A percentile compares a stretch with the other conserved stretches of the same genome.
Conservation (phyloP, 2,797 vertebrate species). For the Spinibarbus caldwelli region DNA sequence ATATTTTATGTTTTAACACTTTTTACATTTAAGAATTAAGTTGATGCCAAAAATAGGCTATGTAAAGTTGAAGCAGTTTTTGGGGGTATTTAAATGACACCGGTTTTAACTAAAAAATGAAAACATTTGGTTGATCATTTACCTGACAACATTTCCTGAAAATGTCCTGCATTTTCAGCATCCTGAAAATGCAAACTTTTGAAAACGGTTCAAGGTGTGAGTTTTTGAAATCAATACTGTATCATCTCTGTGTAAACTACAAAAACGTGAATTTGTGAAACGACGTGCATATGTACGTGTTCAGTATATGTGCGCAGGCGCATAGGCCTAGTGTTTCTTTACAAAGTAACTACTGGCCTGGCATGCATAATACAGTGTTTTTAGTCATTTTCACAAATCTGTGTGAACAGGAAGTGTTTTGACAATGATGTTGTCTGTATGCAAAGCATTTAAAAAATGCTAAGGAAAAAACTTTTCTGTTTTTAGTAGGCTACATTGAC, state of each 20-base stretch:
- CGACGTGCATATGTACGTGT: background rate
- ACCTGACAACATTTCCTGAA: background rate
- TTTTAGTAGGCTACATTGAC: no score
- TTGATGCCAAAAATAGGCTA: background rate
- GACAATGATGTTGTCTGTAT: background rate
- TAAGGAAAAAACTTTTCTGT: background rate
- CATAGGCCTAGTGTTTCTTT: background rate
- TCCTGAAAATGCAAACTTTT: no score
- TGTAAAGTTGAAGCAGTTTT: background rate
- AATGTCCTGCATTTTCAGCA: no score
- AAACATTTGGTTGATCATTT: background rate
- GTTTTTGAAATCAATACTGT: background rate
- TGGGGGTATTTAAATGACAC: background rate
- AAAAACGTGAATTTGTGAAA: background rate
- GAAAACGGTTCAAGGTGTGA: background rate
- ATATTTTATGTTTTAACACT: background rate
- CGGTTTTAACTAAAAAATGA: background rate
- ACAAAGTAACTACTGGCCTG: background rate
- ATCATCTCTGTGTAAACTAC: background rate
- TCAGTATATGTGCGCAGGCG: background rate
- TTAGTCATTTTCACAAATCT: background rate
- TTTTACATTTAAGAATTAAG: background rate
- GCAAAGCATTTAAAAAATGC: background rate
- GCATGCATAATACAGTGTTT: background rate
- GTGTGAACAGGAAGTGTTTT: background rate